These are phyloP conservation scores for Illadopsis cleaveri DNA, from an alignment of 2,113 vertebrate genomes.

Conservation along the genomic window DNA sequence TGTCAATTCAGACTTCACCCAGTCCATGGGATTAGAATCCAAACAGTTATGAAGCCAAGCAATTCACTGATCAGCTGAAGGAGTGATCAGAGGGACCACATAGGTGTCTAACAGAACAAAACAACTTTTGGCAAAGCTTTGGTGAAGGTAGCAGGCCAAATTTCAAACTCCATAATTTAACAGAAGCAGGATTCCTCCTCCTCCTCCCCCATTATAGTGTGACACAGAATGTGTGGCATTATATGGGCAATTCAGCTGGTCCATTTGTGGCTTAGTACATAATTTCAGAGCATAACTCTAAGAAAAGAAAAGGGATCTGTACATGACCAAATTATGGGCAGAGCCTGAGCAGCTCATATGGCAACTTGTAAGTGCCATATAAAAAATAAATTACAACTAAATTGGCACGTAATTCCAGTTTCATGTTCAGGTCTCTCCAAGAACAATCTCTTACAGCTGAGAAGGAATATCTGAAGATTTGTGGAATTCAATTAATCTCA, in stretches of 20 bases:
- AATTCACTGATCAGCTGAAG: not conserved
- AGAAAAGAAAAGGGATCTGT: not conserved
- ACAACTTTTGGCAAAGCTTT: not conserved
- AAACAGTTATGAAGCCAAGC: not conserved
- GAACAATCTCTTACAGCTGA: not conserved
- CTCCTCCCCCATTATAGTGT: not conserved
- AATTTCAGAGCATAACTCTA: not conserved
- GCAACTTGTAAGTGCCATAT: not conserved
- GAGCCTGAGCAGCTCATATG: not conserved
- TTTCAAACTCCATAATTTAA: not conserved
- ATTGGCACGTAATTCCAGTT: not conserved
- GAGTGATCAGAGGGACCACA: not conserved
- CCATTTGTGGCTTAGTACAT: not conserved
- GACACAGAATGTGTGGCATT: not conserved
- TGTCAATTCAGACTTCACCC: not conserved
- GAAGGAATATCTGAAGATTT: not conserved
- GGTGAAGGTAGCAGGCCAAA: not conserved
- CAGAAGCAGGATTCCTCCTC: not conserved
- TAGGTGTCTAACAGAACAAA: not conserved
- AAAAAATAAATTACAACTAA: not conserved
- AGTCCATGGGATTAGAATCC: not conserved
- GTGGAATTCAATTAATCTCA: not conserved
- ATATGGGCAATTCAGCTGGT: not conserved
- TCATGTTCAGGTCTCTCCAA: not conserved
- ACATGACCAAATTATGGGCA: not conserved